Conservation (phyloP, 2,797 vertebrate genomes). For the Siniperca scherzeri region DNA sequence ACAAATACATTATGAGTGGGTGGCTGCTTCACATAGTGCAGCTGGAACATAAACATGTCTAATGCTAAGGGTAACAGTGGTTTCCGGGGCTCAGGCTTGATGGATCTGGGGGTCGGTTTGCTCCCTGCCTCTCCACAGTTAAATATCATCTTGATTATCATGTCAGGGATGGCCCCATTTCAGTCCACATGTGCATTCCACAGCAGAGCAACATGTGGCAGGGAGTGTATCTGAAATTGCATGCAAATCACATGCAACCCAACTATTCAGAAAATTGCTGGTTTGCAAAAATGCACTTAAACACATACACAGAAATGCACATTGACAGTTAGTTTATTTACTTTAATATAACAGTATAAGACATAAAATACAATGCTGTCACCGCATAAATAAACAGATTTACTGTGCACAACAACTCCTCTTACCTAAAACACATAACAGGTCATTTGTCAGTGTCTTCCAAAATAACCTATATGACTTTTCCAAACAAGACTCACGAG, state of each 20-base stretch:
- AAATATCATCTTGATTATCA: slow-evolving; percentile 68
- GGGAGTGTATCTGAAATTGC: slow-evolving; percentile 40
- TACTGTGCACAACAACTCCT: background rate
- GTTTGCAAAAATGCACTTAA: slow-evolving; percentile 27
- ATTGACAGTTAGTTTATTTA: slow-evolving; percentile 29
- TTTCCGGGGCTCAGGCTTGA: slow-evolving; percentile 77
- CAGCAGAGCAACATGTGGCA: slow-evolving; percentile 49
- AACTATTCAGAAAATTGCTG: slow-evolving; percentile 29
- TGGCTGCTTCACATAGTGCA: slow-evolving; percentile 73
- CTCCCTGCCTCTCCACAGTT: slow-evolving; percentile 52
- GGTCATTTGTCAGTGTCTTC: slow-evolving; percentile 14
- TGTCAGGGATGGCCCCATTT: slow-evolving; percentile 62
- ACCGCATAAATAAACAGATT: slow-evolving; percentile 17
- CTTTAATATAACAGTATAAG: background rate
- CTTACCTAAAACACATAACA: slow-evolving; percentile 3
- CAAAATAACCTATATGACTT: background rate
- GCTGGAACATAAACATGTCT: slow-evolving; percentile 80
- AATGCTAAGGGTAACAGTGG: slow-evolving; percentile 80
- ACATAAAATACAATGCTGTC: background rate
- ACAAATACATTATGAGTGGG: slow-evolving; percentile 68
- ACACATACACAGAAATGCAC: slow-evolving; percentile 18
- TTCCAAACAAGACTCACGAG: background rate
- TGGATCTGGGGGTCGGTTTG: slow-evolving; percentile 61
- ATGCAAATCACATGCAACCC: slow-evolving; percentile 31
- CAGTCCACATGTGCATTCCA: slow-evolving; percentile 52